Evolutionary conservation across 2,113 vertebrate genomes (phyloP).

Genomic region (Pyxicephalus adspersus): DNA sequence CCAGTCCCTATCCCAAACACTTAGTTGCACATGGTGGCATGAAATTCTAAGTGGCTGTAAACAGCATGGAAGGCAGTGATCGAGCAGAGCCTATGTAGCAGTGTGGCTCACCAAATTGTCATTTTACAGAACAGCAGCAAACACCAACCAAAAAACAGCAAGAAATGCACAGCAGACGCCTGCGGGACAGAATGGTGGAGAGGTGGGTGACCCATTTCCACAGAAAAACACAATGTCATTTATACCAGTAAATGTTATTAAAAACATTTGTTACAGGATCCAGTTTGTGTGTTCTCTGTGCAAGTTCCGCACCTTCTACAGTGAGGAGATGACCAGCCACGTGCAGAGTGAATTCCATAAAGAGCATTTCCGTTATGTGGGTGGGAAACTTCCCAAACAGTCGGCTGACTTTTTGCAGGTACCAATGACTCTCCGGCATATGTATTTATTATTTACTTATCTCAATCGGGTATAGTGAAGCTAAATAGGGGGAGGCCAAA

Average conservation of each 20-base stretch:
- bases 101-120: neutral
- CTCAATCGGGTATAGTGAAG: too few species aligned
- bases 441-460: too few species aligned
- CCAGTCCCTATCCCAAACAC: too few species aligned
- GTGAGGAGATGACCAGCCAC: conserved; percentile 86
- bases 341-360: conserved; percentile 92
- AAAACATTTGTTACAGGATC: conserved; percentile 72
- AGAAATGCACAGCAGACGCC: conserved; percentile 80
- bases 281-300: conserved; percentile 92
- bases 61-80: too few species aligned
- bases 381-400: conserved; percentile 85
- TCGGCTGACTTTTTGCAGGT: conserved; percentile 93
- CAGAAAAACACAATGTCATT: conserved; percentile 24
- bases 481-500: too few species aligned
- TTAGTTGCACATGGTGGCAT: too few species aligned
- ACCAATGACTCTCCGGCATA: neutral
- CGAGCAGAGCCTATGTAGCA: neutral
- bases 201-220: conserved; percentile 73
- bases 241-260: neutral
- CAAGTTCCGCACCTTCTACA: conserved; percentile 92
- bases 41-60: too few species aligned
- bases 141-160: conserved; percentile 60
- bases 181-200: conserved; percentile 86
- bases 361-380: conserved; percentile 89
- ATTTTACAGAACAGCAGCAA: conserved; percentile 9